phyloP scores from a whole-genome alignment of 2,113 vertebrate species.

The Trogon surrucura region DNA sequence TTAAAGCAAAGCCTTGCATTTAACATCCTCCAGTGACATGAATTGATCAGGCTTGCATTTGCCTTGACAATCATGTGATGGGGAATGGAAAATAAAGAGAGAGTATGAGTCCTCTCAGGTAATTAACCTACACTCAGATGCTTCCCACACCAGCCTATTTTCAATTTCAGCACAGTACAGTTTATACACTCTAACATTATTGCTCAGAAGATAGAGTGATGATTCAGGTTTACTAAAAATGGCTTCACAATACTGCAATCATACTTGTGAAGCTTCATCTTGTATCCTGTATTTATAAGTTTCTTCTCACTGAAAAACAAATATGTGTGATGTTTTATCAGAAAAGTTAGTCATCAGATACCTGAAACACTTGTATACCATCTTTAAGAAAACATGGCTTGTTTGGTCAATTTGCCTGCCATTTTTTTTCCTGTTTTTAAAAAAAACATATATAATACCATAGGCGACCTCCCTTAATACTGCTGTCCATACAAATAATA shows the following conservation, averaged over 20 bases:
- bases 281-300: slow-evolving; percentile 35
- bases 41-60: neutral
- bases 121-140: neutral
- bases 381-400: slow-evolving; percentile 40
- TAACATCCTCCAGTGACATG: neutral
- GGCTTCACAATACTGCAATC: slow-evolving; percentile 58
- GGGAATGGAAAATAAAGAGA: neutral
- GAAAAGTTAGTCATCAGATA: slow-evolving; percentile 46
- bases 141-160: slow-evolving; percentile 63
- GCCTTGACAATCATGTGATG: neutral
- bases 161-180: slow-evolving; percentile 44
- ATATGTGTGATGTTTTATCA: slow-evolving; percentile 11
- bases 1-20: neutral
- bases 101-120: neutral
- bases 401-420: neutral
- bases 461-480: neutral
- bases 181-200: slow-evolving; percentile 67
- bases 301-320: slow-evolving; percentile 68
- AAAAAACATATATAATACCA: neutral
- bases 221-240: slow-evolving; percentile 65
- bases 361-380: slow-evolving; percentile 40
- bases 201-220: slow-evolving; percentile 68
- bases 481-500: neutral
- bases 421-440: neutral
- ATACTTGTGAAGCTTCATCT: slow-evolving; percentile 44